phyloP scores from a whole-genome alignment of 2,797 vertebrate genomes.

The Trachops cirrhosus region DNA sequence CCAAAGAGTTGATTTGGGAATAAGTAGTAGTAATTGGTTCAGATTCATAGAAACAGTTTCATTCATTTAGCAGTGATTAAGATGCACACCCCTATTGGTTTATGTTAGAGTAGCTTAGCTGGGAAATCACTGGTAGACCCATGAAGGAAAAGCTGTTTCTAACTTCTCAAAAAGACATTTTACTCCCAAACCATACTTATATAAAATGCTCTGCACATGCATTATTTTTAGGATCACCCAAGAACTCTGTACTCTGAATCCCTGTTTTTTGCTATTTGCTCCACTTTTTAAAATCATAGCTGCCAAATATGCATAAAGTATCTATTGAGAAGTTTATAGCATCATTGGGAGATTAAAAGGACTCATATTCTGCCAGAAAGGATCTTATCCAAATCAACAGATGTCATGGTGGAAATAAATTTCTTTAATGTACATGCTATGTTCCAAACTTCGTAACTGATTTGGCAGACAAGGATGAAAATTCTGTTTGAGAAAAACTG shows the following conservation, averaged over 20 bases:
- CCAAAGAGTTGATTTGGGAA: background rate
- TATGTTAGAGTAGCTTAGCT: background rate
- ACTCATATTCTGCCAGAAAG: constrained; percentile 34
- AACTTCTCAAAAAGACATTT: background rate
- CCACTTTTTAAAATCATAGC: constrained; percentile 6
- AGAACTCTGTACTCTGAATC: constrained; percentile 2
- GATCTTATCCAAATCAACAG: constrained; percentile 49
- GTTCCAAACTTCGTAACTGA: constrained; percentile 33
- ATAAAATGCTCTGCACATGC: constrained; percentile 1
- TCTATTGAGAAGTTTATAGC: constrained; percentile 56
- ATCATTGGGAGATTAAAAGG: constrained; percentile 44
- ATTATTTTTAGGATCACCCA: constrained; percentile 34
- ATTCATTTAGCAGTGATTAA: background rate
- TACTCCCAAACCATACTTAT: background rate
- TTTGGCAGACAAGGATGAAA: constrained; percentile 3
- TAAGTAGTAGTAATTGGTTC: background rate
- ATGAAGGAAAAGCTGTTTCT: background rate
- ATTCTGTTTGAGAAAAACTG: background rate
- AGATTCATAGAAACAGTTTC: background rate
- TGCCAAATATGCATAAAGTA: constrained; percentile 45
- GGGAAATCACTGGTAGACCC: background rate
- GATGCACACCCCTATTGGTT: background rate
- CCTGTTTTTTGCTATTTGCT: constrained; percentile 9
- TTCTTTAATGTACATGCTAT: background rate
- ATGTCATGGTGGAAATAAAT: constrained; percentile 15